A percentile compares a stretch with the other conserved stretches of the same genome.
phyloP scores from a whole-genome alignment of 2,113 vertebrate genomes.

The Zeus faber region DNA sequence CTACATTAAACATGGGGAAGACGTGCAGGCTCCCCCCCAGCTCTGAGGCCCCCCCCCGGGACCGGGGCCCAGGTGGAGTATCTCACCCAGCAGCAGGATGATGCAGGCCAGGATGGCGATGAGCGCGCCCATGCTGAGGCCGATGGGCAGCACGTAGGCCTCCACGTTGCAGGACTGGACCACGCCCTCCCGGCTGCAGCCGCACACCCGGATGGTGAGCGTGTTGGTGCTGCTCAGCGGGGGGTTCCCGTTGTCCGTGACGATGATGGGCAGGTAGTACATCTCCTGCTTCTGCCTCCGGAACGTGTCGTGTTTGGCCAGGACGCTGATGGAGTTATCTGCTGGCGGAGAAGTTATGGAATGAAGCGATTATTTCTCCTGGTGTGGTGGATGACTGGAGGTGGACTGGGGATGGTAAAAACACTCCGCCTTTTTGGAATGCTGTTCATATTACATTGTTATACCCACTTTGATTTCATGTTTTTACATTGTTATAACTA shows the following conservation, averaged over 20 bases:
- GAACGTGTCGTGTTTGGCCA: slow-evolving; percentile 93
- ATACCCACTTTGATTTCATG: no score
- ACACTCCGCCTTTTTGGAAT: no score
- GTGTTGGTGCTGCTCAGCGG: slow-evolving; percentile 98
- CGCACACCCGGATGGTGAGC: slow-evolving; percentile 94
- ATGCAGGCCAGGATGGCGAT: slow-evolving; percentile 98
- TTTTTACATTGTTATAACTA: no score
- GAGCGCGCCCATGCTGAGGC: slow-evolving; percentile 97
- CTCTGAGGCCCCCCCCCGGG: no score
- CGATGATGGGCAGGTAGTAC: slow-evolving; percentile 92
- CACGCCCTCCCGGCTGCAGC: slow-evolving; percentile 89
- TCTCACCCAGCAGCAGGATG: slow-evolving; percentile 91
- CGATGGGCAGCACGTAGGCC: slow-evolving; percentile 95
- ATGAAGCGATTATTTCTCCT: no score
- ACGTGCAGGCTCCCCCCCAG: not conserved
- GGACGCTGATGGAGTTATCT: slow-evolving; percentile 95
- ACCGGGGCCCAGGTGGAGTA: slow-evolving; percentile 13
- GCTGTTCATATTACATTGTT: no score
- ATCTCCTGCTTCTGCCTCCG: slow-evolving; percentile 95
- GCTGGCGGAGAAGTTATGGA: slow-evolving; percentile 42
- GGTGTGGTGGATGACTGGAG: no score
- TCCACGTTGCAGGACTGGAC: slow-evolving; percentile 96
- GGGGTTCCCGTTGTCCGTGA: slow-evolving; percentile 92
- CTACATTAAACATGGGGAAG: no score
- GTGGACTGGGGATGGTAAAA: no score